Evolutionary conservation across 2,113 vertebrate genomes (phyloP), one percentile per base, ranked within the genome.

Genomic region (Dolichallabes microphthalmus): DNA sequence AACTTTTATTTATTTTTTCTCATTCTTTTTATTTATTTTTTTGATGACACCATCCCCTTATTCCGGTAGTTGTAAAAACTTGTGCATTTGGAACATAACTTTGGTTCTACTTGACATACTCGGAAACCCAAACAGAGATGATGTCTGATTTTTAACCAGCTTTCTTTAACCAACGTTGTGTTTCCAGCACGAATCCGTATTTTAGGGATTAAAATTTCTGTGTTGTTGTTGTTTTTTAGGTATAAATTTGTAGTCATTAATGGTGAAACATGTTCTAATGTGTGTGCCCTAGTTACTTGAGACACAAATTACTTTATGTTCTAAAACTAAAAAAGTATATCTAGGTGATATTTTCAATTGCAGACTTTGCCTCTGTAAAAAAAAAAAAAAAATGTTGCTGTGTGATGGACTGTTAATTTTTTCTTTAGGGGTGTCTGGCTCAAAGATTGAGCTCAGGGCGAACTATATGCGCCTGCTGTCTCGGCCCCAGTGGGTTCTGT

Each of bases 401-500:
- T 63, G 2, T 52, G 22, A 3, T 53, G 13, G 14, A 50, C 4
- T 45, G 3, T 27, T 35, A 1, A 8, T 2, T 13, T 32, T 68
- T 30, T 45, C 45, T 68, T 55, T 35, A 99, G 98, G 98, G 35
- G 85, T 92, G 30, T 95, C 95, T 0, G 98, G 98, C 0, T 57
- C 53, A 8, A 0, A 66, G 0, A 95, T 99, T 60, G 92, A 89
- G 58, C 87, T 99, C 86, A 93, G 86, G 2, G 90, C 97, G 0
- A 99, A 99, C 93, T 97, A 93, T 86, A 95, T 97, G 52, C 95
- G 96, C 0, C 88, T 99, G 90, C 86, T 94, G 0, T 98, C 97
- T 1, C 96, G 96, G 0, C 97, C 98, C 0, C 94, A 97, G 76
- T 99, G 98, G 98, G 93, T 94, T 55, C 91, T 99, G 0, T 98